These are phyloP conservation scores for Alentia gelatinosa DNA, from an alignment of 2,888 invertebrate genomes.

Conservation along the genomic window DNA sequence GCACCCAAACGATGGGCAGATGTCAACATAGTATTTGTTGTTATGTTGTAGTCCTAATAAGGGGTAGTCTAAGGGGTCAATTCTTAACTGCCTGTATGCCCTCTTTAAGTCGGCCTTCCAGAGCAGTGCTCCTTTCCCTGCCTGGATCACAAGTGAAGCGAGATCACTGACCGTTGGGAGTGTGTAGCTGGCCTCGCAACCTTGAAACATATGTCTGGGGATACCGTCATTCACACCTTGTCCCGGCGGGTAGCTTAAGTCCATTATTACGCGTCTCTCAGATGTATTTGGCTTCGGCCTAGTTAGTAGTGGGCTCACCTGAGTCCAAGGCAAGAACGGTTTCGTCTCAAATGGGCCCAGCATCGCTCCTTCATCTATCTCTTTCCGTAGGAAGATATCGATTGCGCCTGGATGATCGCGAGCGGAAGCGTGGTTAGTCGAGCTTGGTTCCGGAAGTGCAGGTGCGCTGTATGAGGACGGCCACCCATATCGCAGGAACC, in stretches of 20 bases:
- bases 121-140: neutral
- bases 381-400: neutral
- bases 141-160: neutral
- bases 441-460: neutral
- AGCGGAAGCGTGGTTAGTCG: neutral
- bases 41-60: neutral
- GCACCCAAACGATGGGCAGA: neutral
- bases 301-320: neutral
- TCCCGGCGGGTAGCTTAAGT: neutral
- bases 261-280: neutral
- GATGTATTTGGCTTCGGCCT: neutral
- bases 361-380: neutral
- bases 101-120: neutral
- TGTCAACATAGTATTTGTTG: neutral
- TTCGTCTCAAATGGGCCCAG: neutral
- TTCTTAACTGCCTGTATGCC: slow-evolving; percentile 4
- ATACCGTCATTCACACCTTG: neutral
- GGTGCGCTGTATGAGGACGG: neutral
- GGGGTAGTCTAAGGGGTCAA: neutral
- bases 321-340: neutral
- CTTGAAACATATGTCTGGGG: neutral
- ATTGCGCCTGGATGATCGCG: neutral
- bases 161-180: neutral
- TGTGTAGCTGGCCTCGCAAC: neutral
- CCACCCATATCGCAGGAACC: neutral